Percentiles rank a stretch among this genome's conserved stretches.
These are phyloP conservation scores for Hippocampus kuda DNA, from an alignment of 2,797 vertebrate genomes.

Conservation along the genomic window DNA sequence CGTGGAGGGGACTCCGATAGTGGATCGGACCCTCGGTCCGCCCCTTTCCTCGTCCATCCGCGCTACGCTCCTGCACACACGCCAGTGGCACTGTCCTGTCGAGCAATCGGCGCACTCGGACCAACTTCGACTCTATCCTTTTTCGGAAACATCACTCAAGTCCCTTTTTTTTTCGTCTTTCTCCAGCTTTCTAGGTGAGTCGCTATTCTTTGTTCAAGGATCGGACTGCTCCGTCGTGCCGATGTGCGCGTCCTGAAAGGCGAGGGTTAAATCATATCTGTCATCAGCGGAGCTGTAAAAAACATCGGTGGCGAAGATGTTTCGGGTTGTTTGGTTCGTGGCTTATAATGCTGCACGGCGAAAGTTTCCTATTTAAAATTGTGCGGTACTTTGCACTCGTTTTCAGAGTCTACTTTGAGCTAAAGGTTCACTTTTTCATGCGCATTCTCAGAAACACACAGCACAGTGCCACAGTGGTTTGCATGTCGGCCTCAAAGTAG, in stretches of 20 bases:
- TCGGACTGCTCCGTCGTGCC: not conserved
- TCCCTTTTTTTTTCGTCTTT: not conserved
- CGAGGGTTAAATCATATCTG: not conserved
- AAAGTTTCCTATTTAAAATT: not conserved
- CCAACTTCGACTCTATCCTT: slow-evolving; percentile 1
- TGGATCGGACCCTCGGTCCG: slow-evolving; percentile 15
- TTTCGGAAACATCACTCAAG: slow-evolving; percentile 10
- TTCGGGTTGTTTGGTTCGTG: not conserved
- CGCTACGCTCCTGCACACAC: slow-evolving; percentile 34
- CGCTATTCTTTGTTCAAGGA: not conserved
- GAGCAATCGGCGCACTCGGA: slow-evolving; percentile 23
- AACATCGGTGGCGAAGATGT: not conserved
- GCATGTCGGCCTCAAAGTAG: not conserved
- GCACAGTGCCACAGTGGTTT: not conserved
- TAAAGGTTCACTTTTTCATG: not conserved
- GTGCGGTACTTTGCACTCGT: not conserved
- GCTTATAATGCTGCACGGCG: too few relatives aligned
- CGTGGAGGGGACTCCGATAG: not conserved
- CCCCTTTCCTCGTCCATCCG: slow-evolving; percentile 34
- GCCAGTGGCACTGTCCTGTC: slow-evolving; percentile 40
- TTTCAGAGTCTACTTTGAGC: not conserved
- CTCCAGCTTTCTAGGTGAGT: slow-evolving; percentile 1
- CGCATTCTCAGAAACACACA: not conserved
- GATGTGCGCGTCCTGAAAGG: not conserved
- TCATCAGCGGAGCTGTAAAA: not conserved